These are phyloP conservation scores for Plebejus melissa DNA, from an alignment of 2,888 invertebrate genomes.

Conservation along the genomic window DNA sequence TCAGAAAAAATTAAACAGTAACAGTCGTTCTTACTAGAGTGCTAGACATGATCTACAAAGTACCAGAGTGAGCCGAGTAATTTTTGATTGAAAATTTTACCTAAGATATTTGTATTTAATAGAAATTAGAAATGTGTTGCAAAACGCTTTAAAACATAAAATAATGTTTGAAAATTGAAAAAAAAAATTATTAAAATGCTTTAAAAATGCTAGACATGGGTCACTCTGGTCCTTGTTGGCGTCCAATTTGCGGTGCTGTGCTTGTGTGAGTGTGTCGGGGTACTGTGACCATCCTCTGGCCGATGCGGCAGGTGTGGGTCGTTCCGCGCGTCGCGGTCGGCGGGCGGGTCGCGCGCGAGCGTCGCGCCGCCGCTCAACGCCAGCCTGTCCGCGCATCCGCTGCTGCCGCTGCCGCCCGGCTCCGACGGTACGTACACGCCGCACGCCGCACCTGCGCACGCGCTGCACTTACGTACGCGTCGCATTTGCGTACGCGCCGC, in stretches of 20 bases:
- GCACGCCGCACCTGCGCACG: constrained; percentile 27
- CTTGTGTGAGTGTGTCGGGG: constrained; percentile 27
- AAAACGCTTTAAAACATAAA: too few relatives aligned
- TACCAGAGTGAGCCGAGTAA: neutral
- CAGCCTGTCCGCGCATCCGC: constrained; percentile 95
- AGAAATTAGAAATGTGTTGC: neutral
- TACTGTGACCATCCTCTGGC: constrained; percentile 73
- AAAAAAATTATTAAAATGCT: neutral
- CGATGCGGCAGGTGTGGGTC: constrained; percentile 92
- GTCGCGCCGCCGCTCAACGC: constrained; percentile 86
- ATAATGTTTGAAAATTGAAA: too few relatives aligned
- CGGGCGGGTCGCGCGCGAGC: constrained; percentile 90
- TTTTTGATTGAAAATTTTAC: neutral
- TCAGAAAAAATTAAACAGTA: neutral
- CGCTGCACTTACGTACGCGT: constrained; percentile 22
- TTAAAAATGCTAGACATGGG: neutral
- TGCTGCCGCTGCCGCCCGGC: constrained; percentile 92
- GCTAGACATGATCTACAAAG: neutral
- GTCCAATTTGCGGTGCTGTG: constrained; percentile 23
- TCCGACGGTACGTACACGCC: constrained; percentile 70
- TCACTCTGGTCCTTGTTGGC: neutral
- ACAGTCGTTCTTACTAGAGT: neutral
- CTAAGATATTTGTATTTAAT: neutral
- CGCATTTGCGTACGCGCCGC: neutral
- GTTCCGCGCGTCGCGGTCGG: constrained; percentile 91